Base-by-base conservation (phyloP, 2,888 invertebrate genomes). In the Ennomos fuscantarius region DNA sequence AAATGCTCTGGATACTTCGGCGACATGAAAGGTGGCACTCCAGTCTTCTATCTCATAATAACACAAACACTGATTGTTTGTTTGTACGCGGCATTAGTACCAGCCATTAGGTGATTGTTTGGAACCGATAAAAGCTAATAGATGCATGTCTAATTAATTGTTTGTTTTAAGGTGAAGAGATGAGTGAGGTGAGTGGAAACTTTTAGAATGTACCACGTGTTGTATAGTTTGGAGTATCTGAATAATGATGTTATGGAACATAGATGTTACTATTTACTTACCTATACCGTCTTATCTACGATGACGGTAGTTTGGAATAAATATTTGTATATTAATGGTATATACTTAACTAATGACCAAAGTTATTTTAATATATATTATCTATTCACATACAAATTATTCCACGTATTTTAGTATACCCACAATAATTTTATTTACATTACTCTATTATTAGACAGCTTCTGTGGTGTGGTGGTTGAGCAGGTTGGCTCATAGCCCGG, bases 71-170 rank as follows among this genome's bases (percentile, higher is more conserved):
- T 47, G 51, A 40, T 47, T 58, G 63, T 66, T 61, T 63, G 61
- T 64, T 57, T 60, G 55, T 60, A 46, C 60, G 59, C 42, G 51
- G 60, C 54, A 50, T 39, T 48, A 57, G 45, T 62, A 50, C 53
- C 56, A 55, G 55, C 70, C 65, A 69, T 73, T 75, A 68, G 61
- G 50, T 63, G 52, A 48, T 61, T 60, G 69, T 72, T 69, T 68
- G 46, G 57, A 55, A 44, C 54, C 39, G 63, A 64, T 63, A 62
- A 52, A 57, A 55, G 62, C 60, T 60, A 62, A 62, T 60, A 59
- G 56, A 46, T 37, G 46, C 33, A 35, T 60, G 62, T 63, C 52
- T 63, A 68, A 66, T 65, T 65, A 63, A 55, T 52, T 62, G 62
- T 64, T 61, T 63, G 58, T 63, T 47, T 54, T 32, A 54, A 64